Evolutionary conservation across 2,113 vertebrate genomes (phyloP), one percentile per base, ranked within the genome.

Genomic region (Macroglossus sobrinus): DNA sequence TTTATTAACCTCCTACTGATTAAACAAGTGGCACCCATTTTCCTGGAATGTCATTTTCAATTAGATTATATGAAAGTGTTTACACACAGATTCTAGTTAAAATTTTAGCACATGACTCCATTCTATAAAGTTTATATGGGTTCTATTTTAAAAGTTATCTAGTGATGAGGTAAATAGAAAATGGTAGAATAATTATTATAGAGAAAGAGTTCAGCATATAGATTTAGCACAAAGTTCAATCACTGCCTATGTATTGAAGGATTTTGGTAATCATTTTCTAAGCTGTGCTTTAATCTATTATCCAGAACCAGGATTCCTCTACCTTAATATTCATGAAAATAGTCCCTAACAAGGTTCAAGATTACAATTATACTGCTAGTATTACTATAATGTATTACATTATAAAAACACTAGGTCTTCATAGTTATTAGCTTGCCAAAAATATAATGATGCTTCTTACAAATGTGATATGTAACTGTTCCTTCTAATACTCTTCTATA

Each of bases 1-100:
- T 97, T 96, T 96, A 96, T 93, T 97, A 95, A 96, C 69, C 6
- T 93, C 96, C 97, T 98, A 76, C 38, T 97, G 88, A 95, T 95
- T 97, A 97, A 97, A 90, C 66, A 66, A 96, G 84, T 89, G 81
- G 47, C 35, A 96, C n/a, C 22, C 10, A 33, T 75, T 24, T 90
- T 96, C 88, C 43, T 95, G 47, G 59, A 26, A 93, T 96, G 45
- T 40, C 47, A 96, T 96, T 96, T 91, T 96, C 95, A 94, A 55
- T 90, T 2, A 96, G 2, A 38, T 95, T 84, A 86, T 30, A 63
- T 76, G 61, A 95, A 97, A 97, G 93, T 38, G 80, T 47, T 72
- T 28, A 50, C 26, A 91, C n/a, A 74, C 33, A 84, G 26, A 69
- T 85, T 95, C 76, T 2, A 72, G 57, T 35, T 94, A 13, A 94